Conservation (phyloP, 2,797 vertebrate genomes). For the Picus viridis region DNA sequence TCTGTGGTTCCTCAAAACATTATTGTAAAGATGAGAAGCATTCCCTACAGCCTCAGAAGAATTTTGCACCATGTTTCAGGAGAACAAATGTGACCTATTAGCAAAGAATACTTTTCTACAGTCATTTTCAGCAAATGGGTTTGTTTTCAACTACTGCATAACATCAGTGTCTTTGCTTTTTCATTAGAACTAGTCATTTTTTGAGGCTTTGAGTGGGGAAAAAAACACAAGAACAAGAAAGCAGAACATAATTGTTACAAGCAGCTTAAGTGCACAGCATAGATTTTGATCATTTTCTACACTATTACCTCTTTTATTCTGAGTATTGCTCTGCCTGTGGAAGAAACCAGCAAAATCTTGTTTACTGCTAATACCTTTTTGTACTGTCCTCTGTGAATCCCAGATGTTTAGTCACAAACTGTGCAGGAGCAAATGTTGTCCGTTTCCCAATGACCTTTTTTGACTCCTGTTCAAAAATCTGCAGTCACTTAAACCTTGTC, state of each 20-base stretch:
- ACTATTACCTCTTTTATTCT: neutral
- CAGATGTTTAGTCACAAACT: neutral
- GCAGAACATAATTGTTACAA: constrained; percentile 2
- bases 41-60: constrained; percentile 46
- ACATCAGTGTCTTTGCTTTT: neutral
- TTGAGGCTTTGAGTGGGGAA: neutral
- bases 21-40: constrained; percentile 33
- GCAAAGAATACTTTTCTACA: constrained; percentile 25
- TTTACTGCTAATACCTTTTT: neutral
- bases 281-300: neutral
- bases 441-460: constrained; percentile 44
- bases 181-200: constrained; percentile 20
- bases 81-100: constrained; percentile 48
- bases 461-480: constrained; percentile 59
- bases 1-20: constrained; percentile 42
- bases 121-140: constrained; percentile 52
- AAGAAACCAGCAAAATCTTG: neutral
- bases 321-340: neutral
- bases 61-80: constrained; percentile 66
- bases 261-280: constrained; percentile 12
- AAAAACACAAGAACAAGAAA: neutral
- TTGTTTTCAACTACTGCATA: constrained; percentile 27
- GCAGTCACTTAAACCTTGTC: neutral
- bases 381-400: neutral
- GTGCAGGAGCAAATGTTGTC: neutral